phyloP scores from a whole-genome alignment of 2,797 vertebrate species.

The Sebastes wilsoni region DNA sequence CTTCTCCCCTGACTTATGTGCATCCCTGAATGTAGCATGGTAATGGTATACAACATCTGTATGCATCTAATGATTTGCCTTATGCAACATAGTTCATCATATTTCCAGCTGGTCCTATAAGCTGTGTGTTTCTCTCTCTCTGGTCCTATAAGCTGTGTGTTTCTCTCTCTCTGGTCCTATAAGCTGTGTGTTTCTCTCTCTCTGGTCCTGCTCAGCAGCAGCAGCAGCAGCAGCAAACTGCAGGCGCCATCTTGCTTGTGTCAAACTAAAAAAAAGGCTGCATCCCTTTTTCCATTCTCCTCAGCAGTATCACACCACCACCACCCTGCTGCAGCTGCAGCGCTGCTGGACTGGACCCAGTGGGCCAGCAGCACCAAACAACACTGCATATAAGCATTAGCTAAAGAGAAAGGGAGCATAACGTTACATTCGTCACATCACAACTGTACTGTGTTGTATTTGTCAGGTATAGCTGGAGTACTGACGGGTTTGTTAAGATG shows the following conservation, averaged over 20 bases:
- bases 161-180: slow-evolving; percentile 2
- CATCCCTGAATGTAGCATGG: neutral
- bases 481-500: neutral
- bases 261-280: slow-evolving; percentile 56
- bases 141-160: neutral
- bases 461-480: neutral
- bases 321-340: slow-evolving; percentile 11
- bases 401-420: neutral
- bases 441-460: neutral
- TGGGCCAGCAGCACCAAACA: neutral
- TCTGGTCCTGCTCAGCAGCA: slow-evolving; percentile 30
- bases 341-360: slow-evolving; percentile 8
- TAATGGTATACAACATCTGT: neutral
- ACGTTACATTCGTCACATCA: neutral
- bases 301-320: slow-evolving; percentile 38
- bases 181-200: slow-evolving; percentile 8
- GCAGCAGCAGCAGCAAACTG: slow-evolving; percentile 21
- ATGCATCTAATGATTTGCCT: neutral
- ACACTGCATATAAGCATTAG: neutral
- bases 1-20: neutral
- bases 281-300: slow-evolving; percentile 53
- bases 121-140: neutral
- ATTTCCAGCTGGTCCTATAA: slow-evolving; percentile 13
- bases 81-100: neutral
- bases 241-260: slow-evolving; percentile 77